Percentiles rank a stretch among this genome's conserved stretches.
These are phyloP conservation scores for Staurois parvus DNA, from an alignment of 2,797 vertebrate species.

Conservation along the genomic window DNA sequence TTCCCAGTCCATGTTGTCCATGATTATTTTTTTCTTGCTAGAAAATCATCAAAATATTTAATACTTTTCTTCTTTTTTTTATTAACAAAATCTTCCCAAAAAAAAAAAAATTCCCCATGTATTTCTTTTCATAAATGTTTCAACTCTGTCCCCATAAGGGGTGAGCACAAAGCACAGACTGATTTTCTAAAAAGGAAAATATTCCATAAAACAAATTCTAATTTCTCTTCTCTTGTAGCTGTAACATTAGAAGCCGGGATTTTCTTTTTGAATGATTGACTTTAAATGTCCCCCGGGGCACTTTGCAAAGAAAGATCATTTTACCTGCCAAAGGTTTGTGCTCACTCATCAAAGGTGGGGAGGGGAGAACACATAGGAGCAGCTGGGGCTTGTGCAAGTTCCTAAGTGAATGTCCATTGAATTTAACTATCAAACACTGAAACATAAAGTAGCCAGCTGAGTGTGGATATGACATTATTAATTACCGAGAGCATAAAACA, in stretches of 20 bases:
- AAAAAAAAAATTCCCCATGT: background rate
- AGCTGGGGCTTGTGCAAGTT: slow-evolving; percentile 28
- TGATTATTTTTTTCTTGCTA: too few relatives aligned
- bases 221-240: slow-evolving; percentile 29
- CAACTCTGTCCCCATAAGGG: background rate
- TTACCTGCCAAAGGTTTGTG: slow-evolving; percentile 44
- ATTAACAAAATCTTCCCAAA: too few relatives aligned
- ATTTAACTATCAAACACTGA: background rate
- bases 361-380: slow-evolving; percentile 7
- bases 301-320: slow-evolving; percentile 39
- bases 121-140: too few relatives aligned
- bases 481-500: background rate
- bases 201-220: background rate
- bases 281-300: slow-evolving; percentile 48
- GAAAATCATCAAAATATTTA: too few relatives aligned
- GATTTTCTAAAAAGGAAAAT: slow-evolving; percentile 19
- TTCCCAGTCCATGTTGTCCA: too few relatives aligned
- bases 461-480: background rate
- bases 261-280: slow-evolving; percentile 32
- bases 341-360: slow-evolving; percentile 48
- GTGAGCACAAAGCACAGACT: background rate
- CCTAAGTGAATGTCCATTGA: slow-evolving; percentile 19
- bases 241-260: slow-evolving; percentile 55
- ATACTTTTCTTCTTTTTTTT: too few relatives aligned
- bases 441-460: background rate